Base-by-base conservation (phyloP, 2,113 vertebrate genomes). In the Clarias macrocephalus region DNA sequence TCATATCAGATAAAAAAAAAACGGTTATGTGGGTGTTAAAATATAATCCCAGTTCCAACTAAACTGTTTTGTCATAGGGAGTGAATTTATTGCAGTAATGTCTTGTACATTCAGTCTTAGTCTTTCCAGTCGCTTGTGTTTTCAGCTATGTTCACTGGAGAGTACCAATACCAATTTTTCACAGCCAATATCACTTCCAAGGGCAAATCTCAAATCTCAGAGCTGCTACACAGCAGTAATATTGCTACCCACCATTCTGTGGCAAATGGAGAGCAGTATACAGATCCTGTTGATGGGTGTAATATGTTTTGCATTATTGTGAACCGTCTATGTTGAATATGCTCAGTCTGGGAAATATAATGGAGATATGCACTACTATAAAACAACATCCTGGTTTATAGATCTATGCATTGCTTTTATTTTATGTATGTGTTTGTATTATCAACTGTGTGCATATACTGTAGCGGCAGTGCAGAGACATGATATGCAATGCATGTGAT, bases 131-230 rank as follows among this genome's bases (percentile, higher is more conserved):
- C 25, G 30, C 59, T 77, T 73, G 48, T 21, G 25, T 63, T 77
- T 85, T 63, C 37, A 77, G 72, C 72, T 28, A 19, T 85, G 84
- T 23, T 85, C 59, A 85, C 48, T 70, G 65, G 60, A 82, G 80
- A 83, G 52, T 30, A 83, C 73, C 21, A 73, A 37, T 72, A 56
- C 42, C 42, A 66, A n/a, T 75, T 75, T 75, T 75, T 75, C 13
- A 77, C 57, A 65, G 37, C 48, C 68, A 85, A 65, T 79, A 85
- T 85, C 73, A 65, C 56, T 62, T 85, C 42, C 60, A 85, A 63
- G 72, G 84, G 52, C 82, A 83, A 54, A 54, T 83, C 48, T 83
- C n/a, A 83, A 83, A 33, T 83, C 82, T 80, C 77, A 59, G 56
- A 80, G 54, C 77, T 81, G 57, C 18, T 37, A 81, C 30, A 37